Percentiles rank a stretch among this genome's conserved stretches.
These are phyloP conservation scores for Trochalopteron elliotii DNA, from an alignment of 2,113 vertebrate species.

Conservation along the genomic window DNA sequence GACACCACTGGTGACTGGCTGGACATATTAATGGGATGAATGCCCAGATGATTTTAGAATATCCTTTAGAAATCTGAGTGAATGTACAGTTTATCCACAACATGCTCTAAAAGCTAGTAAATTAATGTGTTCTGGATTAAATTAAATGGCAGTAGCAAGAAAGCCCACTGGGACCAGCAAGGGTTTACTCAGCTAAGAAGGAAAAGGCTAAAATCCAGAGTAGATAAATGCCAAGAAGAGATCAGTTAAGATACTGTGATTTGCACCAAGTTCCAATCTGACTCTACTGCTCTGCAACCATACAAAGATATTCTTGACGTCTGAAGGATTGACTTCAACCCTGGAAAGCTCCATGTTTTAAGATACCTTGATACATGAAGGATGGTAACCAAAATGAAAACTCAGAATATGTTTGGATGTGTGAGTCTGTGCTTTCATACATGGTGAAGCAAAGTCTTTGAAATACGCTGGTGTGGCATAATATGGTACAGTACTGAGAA, in stretches of 20 bases:
- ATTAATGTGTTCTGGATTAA: background rate
- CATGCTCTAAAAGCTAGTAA: background rate
- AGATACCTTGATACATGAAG: background rate
- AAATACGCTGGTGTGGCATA: background rate
- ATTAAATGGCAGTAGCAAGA: background rate
- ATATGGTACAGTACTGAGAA: background rate
- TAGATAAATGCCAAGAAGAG: background rate
- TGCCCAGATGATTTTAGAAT: background rate
- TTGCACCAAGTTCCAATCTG: background rate
- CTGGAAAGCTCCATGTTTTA: background rate
- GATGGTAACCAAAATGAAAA: background rate
- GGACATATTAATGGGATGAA: background rate
- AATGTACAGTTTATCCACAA: conserved; percentile 3
- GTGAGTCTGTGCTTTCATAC: background rate
- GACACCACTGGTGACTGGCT: background rate
- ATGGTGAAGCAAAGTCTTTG: background rate
- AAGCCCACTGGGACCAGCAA: background rate
- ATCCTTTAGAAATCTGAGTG: background rate
- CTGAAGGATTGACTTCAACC: background rate
- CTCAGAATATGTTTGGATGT: background rate
- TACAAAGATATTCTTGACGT: background rate
- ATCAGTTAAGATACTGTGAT: background rate
- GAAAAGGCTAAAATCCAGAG: background rate
- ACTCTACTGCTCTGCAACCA: background rate
- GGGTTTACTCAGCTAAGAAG: background rate